Evolutionary conservation across 1,140 invertebrate genomes (phyloP).

Genomic region (Drosophila kepulauana): DNA sequence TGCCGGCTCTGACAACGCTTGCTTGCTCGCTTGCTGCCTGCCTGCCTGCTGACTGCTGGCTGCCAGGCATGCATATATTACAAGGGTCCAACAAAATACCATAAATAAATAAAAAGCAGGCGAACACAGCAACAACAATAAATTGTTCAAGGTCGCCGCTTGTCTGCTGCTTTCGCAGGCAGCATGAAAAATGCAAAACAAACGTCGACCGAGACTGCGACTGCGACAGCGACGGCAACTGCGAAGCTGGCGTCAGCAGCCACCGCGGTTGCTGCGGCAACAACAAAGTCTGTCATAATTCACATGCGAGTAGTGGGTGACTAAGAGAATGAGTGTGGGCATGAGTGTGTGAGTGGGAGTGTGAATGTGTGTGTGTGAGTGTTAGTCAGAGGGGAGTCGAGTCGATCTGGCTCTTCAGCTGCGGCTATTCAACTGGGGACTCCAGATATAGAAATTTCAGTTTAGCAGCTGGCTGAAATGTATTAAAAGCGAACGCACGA

Average conservation of each 20-base stretch:
- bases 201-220: conserved; percentile 56
- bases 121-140: conserved; percentile 67
- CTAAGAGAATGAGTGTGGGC: not conserved
- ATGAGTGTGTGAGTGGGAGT: not conserved
- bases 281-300: conserved; percentile 83
- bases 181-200: conserved; percentile 83
- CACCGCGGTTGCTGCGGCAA: conserved; percentile 62
- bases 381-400: no score
- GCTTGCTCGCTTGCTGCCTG: not conserved
- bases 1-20: conserved; percentile 37
- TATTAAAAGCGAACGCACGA: conserved; percentile 78
- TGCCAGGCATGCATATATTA: conserved; percentile 66
- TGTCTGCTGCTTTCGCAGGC: conserved; percentile 73
- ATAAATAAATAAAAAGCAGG: conserved; percentile 79
- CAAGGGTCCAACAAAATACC: conserved; percentile 54
- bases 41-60: not conserved
- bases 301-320: conserved; percentile 58
- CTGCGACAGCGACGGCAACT: conserved; percentile 25
- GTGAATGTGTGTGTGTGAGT: not conserved
- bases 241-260: conserved; percentile 33
- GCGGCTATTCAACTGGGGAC: conserved; percentile 6
- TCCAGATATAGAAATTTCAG: conserved; percentile 70
- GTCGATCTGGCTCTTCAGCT: not conserved
- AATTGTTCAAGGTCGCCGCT: conserved; percentile 82
- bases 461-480: conserved; percentile 75